Evolutionary conservation across 2,113 vertebrate species (phyloP), one percentile per base, ranked within the genome.

Genomic region (Cinclus cinclus): DNA sequence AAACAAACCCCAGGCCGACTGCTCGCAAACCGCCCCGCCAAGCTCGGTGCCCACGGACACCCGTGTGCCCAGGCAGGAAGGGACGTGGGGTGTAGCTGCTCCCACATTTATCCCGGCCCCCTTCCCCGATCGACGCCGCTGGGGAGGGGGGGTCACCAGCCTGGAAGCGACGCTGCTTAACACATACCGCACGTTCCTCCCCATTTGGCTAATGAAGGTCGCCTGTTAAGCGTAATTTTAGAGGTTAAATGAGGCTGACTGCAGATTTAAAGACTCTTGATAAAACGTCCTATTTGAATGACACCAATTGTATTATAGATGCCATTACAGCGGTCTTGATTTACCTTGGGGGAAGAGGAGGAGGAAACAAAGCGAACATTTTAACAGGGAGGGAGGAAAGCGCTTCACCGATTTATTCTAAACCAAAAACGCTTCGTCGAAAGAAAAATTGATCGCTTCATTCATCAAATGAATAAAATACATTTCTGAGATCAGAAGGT

Each of bases 181-280:
- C 83, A 80, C 69, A 25, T 80, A 55, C 20, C 3, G 18, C 86
- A 71, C 24, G 52, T 56, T 87, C 37, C 58, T 93, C 74, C 68
- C 74, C 53, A 62, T 92, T 77, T 86, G 88, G 64, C 74, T 89
- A 92, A 93, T 65, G 89, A 95, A 84, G 80, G 58, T 86, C 23
- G 35, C 35, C 65, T 9, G 81, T 95, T 94, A 87, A 91, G 37
- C 4, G 27, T 78, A 86, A 94, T 90, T 90, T 87, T 88, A 83
- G 89, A 95, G 90, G 89, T 95, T 95, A 93, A 91, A 87, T 80
- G 89, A 87, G 73, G 83, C 92, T 90, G 95, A 79, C 52, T 83
- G 79, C 39, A 78, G 56, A 90, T 96, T 92, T 83, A 82, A 92
- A 93, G 90, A 81, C 4, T 15, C 52, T 92, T 95, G 83, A 90